Evolutionary conservation across 2,113 vertebrate species (phyloP), one percentile per base, ranked within the genome.

Genomic region (Sapayoa aenigma): DNA sequence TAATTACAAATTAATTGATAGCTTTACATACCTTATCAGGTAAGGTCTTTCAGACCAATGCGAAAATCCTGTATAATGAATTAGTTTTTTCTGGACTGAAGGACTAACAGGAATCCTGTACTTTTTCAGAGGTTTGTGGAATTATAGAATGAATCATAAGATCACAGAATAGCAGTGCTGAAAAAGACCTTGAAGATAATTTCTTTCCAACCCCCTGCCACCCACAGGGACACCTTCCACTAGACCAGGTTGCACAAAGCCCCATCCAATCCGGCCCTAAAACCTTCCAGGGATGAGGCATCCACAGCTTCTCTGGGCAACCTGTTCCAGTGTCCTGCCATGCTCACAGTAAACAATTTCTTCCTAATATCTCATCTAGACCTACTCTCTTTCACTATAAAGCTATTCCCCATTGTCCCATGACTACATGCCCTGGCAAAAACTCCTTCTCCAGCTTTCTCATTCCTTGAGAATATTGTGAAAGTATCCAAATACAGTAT

Each of bases 211-310:
- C 6, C 12, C 8, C 4, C 5, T 49, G 47, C 47, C 30, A 2
- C 11, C n/a, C 12, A 14, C 46, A 68, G 39, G 16, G 41, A 23
- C 55, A 55, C 1, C 6, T 69, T 6, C 2, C 47, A 35, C 21
- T 2, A 0, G 0, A 1, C 22, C 60, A 44, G n/a, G n/a, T 0
- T 27, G 14, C 8, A 69, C 55, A 0, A 0, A 27, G 18, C 63
- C 6, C 20, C 12, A 7, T 42, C 72, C 72, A 56, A 0, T 18
- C 47, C 16, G 25, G 4, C 41, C 41, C 16, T 31, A 63, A 8
- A 3, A 55, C 27, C 14, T 6, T 12, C 39, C 47, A 76, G 71
- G 28, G 11, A 15, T 47, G 39, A 20, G 24, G 6, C 47, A 76
- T 3, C 41, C 47, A 11, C 53, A 62, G 47, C 16, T 60, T 2